Conservation (phyloP, 2,888 invertebrate genomes). For the Limnephilus rhombicus region DNA sequence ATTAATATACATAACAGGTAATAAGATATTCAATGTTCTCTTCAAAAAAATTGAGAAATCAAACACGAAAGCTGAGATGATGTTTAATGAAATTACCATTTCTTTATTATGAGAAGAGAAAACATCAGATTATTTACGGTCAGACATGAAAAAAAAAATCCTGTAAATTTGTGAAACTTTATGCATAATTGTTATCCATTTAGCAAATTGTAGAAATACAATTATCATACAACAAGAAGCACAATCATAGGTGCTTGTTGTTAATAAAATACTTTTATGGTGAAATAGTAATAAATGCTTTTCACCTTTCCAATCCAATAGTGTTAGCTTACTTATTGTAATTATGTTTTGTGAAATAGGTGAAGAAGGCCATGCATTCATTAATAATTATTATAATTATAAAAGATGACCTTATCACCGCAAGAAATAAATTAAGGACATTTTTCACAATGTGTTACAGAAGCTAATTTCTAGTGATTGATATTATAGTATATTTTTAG, state of each 20-base stretch:
- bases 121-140: neutral
- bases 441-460: neutral
- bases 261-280: neutral
- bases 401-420: constrained; percentile 20
- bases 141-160: neutral
- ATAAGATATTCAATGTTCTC: neutral
- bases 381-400: constrained; percentile 16
- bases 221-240: neutral
- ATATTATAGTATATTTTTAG: constrained; percentile 5
- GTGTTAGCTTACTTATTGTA: constrained; percentile 21
- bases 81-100: neutral
- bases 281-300: neutral
- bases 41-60: neutral
- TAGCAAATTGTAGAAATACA: neutral
- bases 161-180: neutral
- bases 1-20: neutral
- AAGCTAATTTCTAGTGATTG: constrained; percentile 49
- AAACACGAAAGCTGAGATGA: neutral
- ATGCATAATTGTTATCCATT: neutral
- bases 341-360: constrained; percentile 2
- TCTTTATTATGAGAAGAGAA: neutral
- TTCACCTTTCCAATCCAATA: neutral
- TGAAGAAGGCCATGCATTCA: constrained; percentile 29
- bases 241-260: neutral
- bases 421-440: neutral